A percentile compares a stretch with the other conserved stretches of the same genome.
phyloP scores from a whole-genome alignment of 2,797 vertebrate species.

The Myotis planiceps region DNA sequence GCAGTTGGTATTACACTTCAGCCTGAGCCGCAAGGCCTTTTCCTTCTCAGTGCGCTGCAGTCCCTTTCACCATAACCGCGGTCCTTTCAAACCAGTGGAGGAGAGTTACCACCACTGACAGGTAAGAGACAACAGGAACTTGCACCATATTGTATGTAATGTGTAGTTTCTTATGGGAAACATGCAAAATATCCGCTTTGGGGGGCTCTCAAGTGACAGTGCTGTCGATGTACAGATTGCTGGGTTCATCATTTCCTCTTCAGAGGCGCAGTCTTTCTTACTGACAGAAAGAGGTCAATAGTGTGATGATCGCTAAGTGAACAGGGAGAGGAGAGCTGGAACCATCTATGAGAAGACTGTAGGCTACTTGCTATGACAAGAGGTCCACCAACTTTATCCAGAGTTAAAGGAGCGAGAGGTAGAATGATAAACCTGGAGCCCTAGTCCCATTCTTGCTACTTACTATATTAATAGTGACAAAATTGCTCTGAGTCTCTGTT shows the following conservation, averaged over 20 bases:
- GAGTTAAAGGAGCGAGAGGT: not conserved
- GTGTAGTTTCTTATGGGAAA: not conserved
- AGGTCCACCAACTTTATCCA: not conserved
- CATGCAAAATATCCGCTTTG: not conserved
- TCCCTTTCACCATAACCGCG: too few species aligned
- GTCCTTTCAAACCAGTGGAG: not conserved
- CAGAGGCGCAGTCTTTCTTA: not conserved
- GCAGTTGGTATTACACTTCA: accelerated
- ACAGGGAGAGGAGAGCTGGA: not conserved
- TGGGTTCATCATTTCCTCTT: not conserved
- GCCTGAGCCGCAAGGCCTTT: not conserved
- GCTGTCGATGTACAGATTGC: not conserved
- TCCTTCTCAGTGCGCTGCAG: accelerated
- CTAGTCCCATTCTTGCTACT: not conserved
- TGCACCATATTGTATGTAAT: accelerated
- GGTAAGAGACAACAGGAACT: not conserved
- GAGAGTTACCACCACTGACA: not conserved
- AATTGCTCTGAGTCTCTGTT: not conserved
- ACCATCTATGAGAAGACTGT: not conserved
- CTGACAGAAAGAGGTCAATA: not conserved
- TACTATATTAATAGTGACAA: not conserved
- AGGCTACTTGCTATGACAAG: not conserved
- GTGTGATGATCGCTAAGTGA: not conserved
- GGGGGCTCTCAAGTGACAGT: not conserved
- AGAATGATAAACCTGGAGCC: not conserved